These are phyloP conservation scores for Tokudaia tokunoshimensis DNA, from an alignment of 2,797 vertebrate species.

Conservation along the genomic window DNA sequence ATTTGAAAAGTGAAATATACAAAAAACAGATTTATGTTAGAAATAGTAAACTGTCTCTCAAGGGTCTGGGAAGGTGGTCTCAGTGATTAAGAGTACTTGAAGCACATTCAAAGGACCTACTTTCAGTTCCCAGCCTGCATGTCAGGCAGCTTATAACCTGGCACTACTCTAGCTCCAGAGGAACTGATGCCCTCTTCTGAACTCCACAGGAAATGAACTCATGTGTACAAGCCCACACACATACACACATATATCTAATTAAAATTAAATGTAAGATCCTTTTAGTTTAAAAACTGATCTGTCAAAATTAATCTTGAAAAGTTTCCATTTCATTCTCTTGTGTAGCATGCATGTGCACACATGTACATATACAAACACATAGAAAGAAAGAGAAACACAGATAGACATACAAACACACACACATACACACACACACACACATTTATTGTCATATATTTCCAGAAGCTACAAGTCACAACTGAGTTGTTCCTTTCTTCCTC, in stretches of 20 bases:
- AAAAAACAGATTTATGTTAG: neutral
- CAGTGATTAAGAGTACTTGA: neutral
- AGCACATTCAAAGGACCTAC: neutral
- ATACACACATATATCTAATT: neutral
- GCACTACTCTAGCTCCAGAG: neutral
- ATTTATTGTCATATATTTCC: neutral
- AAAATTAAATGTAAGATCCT: neutral
- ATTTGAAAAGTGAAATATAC: neutral
- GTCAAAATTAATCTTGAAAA: neutral
- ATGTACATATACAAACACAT: neutral
- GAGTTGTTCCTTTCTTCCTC: neutral
- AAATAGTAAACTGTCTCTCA: slow-evolving; percentile 4
- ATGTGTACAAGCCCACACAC: neutral
- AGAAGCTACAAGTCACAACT: neutral
- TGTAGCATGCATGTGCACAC: neutral
- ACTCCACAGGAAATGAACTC: neutral
- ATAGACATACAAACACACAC: neutral
- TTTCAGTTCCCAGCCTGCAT: neutral
- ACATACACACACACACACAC: neutral
- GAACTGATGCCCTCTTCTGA: neutral
- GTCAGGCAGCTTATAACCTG: neutral
- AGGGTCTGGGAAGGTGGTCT: neutral
- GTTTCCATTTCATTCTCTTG: neutral
- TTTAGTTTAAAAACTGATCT: neutral
- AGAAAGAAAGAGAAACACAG: too few relatives aligned